Conservation (phyloP, 2,888 invertebrate genomes). For the Itoplectis maculator region DNA sequence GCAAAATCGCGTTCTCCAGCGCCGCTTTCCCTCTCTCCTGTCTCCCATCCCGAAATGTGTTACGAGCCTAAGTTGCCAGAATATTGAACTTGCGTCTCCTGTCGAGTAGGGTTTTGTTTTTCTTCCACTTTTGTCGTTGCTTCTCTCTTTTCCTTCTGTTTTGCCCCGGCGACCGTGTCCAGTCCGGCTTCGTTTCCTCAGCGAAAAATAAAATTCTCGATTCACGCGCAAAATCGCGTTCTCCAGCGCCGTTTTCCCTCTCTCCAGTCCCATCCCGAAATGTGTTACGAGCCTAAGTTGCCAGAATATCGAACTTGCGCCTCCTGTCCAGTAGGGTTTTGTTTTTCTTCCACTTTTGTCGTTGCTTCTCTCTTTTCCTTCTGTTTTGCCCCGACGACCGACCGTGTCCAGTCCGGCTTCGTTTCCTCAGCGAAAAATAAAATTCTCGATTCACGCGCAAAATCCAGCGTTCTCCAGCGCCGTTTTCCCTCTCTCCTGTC, state of each 20-base stretch:
- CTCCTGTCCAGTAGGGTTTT: neutral
- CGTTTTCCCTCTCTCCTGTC: constrained; percentile 37
- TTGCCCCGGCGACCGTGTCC: too few relatives aligned
- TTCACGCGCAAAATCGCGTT: neutral
- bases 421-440: constrained; percentile 14
- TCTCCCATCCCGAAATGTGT: too few relatives aligned
- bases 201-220: constrained; percentile 30
- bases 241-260: constrained; percentile 7
- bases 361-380: neutral
- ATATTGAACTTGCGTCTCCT: neutral
- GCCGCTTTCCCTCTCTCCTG: constrained; percentile 39
- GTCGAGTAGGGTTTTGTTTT: constrained; percentile 5
- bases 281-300: neutral
- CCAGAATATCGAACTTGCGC: neutral
- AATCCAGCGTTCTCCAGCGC: too few relatives aligned
- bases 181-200: constrained; percentile 10
- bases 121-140: constrained; percentile 1
- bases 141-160: neutral
- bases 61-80: neutral
- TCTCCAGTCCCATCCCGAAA: too few relatives aligned
- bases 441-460: constrained; percentile 21
- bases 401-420: neutral
- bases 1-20: neutral
- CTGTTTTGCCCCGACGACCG: neutral
- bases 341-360: neutral